Percentiles rank a stretch among this genome's conserved stretches.
Evolutionary conservation across 2,113 vertebrate genomes (phyloP).

Genomic region (Anhinga anhinga): DNA sequence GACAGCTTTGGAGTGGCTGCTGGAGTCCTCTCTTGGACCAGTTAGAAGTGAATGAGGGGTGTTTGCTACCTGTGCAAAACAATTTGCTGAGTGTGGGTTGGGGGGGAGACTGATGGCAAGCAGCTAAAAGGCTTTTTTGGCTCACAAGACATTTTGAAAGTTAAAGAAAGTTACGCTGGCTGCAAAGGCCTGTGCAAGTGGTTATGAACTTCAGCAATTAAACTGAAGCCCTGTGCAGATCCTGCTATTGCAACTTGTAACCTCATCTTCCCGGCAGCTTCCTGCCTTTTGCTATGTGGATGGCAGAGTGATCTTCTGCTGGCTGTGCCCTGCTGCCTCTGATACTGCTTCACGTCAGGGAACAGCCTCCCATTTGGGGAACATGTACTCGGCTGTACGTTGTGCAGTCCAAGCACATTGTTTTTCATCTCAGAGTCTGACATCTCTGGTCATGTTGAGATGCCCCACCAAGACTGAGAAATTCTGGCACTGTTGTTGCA

Average conservation of each 20-base stretch:
- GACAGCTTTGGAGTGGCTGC: not conserved
- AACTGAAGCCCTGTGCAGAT: not conserved
- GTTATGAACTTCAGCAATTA: not conserved
- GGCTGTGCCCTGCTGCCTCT: not conserved
- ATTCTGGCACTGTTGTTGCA: not conserved
- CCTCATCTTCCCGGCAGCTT: not conserved
- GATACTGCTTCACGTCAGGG: accelerated
- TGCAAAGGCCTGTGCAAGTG: not conserved
- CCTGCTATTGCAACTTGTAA: not conserved
- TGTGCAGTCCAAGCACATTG: not conserved
- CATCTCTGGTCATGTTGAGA: not conserved
- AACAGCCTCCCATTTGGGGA: not conserved
- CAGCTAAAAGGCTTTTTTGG: not conserved
- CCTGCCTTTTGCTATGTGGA: not conserved
- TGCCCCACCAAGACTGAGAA: not conserved
- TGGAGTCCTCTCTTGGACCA: not conserved
- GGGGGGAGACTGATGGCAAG: not conserved
- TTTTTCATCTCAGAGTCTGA: not conserved
- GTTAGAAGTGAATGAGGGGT: not conserved
- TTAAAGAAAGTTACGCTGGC: not conserved
- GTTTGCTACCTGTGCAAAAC: not conserved
- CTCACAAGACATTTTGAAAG: not conserved
- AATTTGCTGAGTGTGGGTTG: not conserved
- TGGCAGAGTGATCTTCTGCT: not conserved
- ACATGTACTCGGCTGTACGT: accelerated